Evolutionary conservation across 2,888 invertebrate genomes (phyloP).

Genomic region (Actias luna): DNA sequence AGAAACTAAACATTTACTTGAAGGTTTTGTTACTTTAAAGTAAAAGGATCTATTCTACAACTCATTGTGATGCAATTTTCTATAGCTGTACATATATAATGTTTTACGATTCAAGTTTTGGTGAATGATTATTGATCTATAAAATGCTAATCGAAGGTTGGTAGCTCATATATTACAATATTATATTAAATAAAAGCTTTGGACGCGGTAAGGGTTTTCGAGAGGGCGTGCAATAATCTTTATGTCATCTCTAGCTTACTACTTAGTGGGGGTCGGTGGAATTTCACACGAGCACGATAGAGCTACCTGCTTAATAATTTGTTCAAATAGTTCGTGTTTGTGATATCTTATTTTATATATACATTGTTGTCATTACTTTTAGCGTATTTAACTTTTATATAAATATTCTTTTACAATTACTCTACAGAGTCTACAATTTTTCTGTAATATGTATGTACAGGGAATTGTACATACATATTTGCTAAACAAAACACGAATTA

Average conservation of each 20-base stretch:
- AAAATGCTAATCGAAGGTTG: no score
- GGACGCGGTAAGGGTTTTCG: conserved; percentile 30
- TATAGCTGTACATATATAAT: no score
- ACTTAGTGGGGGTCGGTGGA: conserved; percentile 35
- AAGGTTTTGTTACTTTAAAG: no score
- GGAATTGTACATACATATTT: no score
- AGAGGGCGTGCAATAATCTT: conserved; percentile 41
- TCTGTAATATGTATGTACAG: no score
- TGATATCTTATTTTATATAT: background rate
- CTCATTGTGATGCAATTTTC: no score
- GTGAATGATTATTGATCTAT: no score
- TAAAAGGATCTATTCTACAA: no score
- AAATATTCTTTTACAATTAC: background rate
- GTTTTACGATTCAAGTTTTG: no score
- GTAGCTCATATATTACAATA: background rate
- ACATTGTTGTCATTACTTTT: background rate
- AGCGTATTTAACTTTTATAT: background rate
- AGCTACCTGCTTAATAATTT: conserved; percentile 37
- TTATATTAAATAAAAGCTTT: background rate
- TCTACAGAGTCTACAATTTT: no score
- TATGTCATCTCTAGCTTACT: conserved; percentile 38
- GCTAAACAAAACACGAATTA: no score
- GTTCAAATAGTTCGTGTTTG: conserved; percentile 9
- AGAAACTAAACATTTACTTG: no score
- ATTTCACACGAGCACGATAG: conserved; percentile 42